A percentile compares a stretch with the other conserved stretches of the same genome.
Conservation (phyloP, 2,888 invertebrate genomes). For the Hesperia comma region DNA sequence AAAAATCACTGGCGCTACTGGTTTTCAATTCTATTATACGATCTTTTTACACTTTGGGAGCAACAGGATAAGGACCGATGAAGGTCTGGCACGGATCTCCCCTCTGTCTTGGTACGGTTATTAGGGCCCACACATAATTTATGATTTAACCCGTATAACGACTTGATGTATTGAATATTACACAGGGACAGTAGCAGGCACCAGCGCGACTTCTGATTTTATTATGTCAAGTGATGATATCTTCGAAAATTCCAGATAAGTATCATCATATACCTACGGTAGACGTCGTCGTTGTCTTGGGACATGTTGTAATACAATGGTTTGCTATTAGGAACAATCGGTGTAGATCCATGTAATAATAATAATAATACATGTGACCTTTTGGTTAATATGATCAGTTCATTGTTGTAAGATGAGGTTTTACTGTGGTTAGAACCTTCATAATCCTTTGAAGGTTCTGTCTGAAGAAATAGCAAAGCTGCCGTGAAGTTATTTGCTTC, state of each 20-base stretch:
- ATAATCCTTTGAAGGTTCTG: too few species aligned
- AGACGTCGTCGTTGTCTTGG: too few species aligned
- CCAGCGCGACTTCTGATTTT: slow-evolving; percentile 18
- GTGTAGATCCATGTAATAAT: too few species aligned
- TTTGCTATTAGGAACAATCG: too few species aligned
- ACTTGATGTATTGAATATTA: slow-evolving; percentile 59
- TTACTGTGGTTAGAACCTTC: too few species aligned
- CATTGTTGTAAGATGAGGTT: too few species aligned
- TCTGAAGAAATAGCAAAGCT: too few species aligned
- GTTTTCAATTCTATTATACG: not conserved
- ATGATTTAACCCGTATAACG: slow-evolving; percentile 65
- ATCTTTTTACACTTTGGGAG: slow-evolving; percentile 53
- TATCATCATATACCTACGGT: not conserved
- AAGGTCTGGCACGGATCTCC: slow-evolving; percentile 52
- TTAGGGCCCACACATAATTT: slow-evolving; percentile 62
- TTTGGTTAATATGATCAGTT: too few species aligned
- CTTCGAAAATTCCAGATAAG: not conserved
- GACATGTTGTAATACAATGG: too few species aligned
- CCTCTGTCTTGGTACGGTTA: slow-evolving; percentile 55
- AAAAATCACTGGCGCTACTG: too few species aligned
- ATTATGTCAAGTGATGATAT: not conserved
- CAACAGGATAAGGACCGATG: slow-evolving; percentile 46
- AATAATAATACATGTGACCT: too few species aligned
- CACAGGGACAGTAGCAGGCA: slow-evolving; percentile 29
- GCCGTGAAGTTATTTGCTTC: too few species aligned